Percentiles rank a stretch among this genome's conserved stretches.
These are phyloP conservation scores for Cyprinodon diabolis DNA, from an alignment of 2,797 vertebrate genomes.

Conservation along the genomic window DNA sequence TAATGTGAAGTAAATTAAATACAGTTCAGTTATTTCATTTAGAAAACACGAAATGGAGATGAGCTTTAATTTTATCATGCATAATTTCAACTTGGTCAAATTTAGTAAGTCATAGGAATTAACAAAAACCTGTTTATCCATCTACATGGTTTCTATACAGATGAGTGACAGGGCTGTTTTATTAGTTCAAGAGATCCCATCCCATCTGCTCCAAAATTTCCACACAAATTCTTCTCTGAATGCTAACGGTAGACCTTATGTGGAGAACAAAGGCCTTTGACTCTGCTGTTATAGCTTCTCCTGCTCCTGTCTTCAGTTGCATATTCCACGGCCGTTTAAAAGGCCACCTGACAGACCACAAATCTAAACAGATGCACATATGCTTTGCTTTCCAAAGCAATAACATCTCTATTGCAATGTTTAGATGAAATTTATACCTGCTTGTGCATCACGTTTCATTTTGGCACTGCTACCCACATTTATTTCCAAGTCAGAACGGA, in stretches of 20 bases:
- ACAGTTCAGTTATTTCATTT: neutral
- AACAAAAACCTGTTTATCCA: neutral
- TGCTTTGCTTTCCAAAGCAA: neutral
- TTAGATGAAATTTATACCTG: slow-evolving; percentile 5
- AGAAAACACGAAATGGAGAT: too few relatives aligned
- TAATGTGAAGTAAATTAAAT: too few relatives aligned
- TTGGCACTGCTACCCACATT: neutral
- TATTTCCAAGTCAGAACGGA: slow-evolving; percentile 6
- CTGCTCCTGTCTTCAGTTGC: neutral
- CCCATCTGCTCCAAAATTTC: neutral
- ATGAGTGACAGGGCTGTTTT: neutral
- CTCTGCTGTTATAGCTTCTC: neutral
- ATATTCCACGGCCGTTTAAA: neutral
- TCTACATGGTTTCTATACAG: neutral
- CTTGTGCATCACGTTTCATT: slow-evolving; percentile 1
- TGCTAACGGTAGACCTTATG: neutral
- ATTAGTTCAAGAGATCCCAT: neutral
- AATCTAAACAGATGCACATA: neutral
- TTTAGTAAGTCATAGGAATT: neutral
- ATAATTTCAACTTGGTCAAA: neutral
- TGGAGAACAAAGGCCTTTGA: neutral
- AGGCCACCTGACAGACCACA: neutral
- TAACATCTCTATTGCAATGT: neutral
- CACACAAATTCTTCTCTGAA: neutral
- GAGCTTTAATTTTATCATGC: neutral